Conservation (phyloP, 1,140 invertebrate genomes). For the Teleogryllus occipitalis region DNA sequence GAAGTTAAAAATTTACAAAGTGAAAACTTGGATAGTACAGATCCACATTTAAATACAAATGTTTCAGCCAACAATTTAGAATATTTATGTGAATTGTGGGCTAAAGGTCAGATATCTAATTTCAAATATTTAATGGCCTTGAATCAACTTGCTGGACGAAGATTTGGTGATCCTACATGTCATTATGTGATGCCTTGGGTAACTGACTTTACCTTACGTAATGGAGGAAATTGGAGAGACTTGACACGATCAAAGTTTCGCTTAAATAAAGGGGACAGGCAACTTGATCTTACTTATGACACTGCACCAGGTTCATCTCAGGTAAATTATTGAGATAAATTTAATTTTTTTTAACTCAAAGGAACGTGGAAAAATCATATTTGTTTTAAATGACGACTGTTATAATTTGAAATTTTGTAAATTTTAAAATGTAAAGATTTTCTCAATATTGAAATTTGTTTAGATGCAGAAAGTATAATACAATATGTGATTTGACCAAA, state of each 20-base stretch:
- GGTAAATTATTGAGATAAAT: conserved; percentile 35
- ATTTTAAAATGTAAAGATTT: not conserved
- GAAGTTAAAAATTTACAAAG: too few species aligned
- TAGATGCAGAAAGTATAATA: too few species aligned
- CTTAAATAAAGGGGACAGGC: conserved; percentile 91
- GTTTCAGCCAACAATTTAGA: conserved; percentile 13
- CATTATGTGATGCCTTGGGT: conserved; percentile 98
- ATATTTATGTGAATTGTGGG: conserved; percentile 53
- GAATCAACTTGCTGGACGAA: conserved; percentile 73
- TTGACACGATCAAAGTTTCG: conserved; percentile 91
- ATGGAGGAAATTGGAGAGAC: conserved; percentile 80
- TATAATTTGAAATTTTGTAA: too few species aligned
- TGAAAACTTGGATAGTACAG: too few species aligned
- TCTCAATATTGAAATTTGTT: not conserved
- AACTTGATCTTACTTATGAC: conserved; percentile 88
- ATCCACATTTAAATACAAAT: too few species aligned
- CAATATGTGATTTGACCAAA: too few species aligned
- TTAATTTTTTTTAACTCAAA: too few species aligned
- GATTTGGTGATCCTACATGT: conserved; percentile 75
- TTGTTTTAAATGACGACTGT: too few species aligned
- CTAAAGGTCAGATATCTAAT: conserved; percentile 75
- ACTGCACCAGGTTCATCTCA: conserved; percentile 31
- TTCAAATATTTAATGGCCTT: conserved; percentile 86
- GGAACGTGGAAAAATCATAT: too few species aligned
- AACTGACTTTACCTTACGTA: conserved; percentile 77